Base-by-base conservation (phyloP, 2,797 vertebrate species). In the Synanceia verrucosa region DNA sequence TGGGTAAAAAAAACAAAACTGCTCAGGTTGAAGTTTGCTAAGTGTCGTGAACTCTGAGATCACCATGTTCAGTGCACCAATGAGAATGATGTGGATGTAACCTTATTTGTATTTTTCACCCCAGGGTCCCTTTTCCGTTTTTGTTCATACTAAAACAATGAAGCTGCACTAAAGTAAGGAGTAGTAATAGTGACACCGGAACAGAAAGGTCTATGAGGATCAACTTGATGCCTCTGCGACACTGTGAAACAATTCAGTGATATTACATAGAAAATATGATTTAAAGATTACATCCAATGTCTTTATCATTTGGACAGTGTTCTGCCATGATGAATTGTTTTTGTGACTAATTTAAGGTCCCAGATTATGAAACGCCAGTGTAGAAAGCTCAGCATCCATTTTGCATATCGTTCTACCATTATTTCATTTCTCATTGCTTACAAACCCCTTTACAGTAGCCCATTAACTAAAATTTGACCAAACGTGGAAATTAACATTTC, bases 241-340 rank as follows among this genome's bases (percentile, higher is more conserved):
- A 4, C 5, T 26, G 46, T 0, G 24, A 16, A 24, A 31, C 51
- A 21, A 9, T 21, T 0, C 26, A 52, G 29, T 7, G 47, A 60
- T 5, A 23, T 19, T 11, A 24, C 51, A 46, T 59, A 6, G 18
- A 37, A 1, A 18, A 14, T 47, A n/a, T 24, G 9, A 36, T 34
- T 47, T 14, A 5, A 41, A 41, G 36, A 53, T 33, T n/a, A 24
- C 60, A 24, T 53, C 14, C 11, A 13, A 26, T 1, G 14, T n/a
- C 19, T 41, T 4, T n/a, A 18, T 36, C 21, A 29, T 0, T 18
- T 36, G 33, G 10, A 0, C 0, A 59, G 10, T 36, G 9, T 41
- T 34, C 37, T 46, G 36, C 57, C 14, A n/a, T 7, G 3, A 58
- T 26, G 39, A 5, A 21, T 28, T 36, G 0, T 12, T 31, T 36